Evolutionary conservation across 2,888 invertebrate genomes (phyloP).

Genomic region (Spicauda simplicius): DNA sequence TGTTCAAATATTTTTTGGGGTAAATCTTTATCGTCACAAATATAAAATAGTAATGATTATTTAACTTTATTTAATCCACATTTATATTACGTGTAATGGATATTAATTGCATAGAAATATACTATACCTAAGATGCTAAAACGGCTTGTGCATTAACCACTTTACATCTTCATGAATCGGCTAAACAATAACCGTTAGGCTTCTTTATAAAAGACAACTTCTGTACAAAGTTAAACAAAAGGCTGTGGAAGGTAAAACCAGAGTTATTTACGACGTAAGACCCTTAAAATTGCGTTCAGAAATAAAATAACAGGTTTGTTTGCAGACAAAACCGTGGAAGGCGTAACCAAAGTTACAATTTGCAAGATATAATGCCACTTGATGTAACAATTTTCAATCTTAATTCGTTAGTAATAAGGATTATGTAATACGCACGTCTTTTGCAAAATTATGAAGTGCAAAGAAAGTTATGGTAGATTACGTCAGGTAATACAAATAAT

Average conservation of each 20-base stretch:
- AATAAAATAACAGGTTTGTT: slow-evolving; percentile 35
- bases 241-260: slow-evolving; percentile 17
- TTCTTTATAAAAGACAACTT: slow-evolving; percentile 21
- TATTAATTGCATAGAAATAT: too few species aligned
- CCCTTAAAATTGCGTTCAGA: slow-evolving; percentile 33
- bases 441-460: background rate
- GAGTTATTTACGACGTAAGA: slow-evolving; percentile 31
- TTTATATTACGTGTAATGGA: too few species aligned
- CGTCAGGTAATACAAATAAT: slow-evolving; percentile 28
- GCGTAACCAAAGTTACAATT: slow-evolving; percentile 19
- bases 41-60: background rate
- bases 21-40: too few species aligned
- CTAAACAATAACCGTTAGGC: slow-evolving; percentile 17
- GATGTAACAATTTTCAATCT: slow-evolving; percentile 9
- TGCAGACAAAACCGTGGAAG: slow-evolving; percentile 28
- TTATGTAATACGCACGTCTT: background rate
- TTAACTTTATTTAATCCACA: too few species aligned
- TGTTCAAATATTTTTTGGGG: too few species aligned
- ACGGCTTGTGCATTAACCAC: background rate
- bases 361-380: background rate
- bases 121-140: too few species aligned
- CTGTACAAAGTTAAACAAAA: slow-evolving; percentile 31
- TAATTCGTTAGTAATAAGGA: background rate
- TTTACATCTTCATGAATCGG: background rate
- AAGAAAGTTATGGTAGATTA: slow-evolving; percentile 28